Base-by-base conservation (phyloP, 1,140 invertebrate genomes). In the Pogonognathellus flavescens region DNA sequence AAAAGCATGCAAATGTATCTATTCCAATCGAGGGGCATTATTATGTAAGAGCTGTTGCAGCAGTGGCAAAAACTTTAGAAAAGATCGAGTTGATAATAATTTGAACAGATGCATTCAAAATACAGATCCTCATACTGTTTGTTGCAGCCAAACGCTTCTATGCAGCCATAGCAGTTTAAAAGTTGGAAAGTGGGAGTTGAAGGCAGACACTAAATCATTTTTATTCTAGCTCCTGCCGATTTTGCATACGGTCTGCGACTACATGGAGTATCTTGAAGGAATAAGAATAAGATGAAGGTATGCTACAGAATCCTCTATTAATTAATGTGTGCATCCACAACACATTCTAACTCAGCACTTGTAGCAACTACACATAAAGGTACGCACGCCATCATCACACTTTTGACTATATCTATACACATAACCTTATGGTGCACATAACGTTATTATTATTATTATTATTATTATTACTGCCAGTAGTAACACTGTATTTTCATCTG, bases 161-260 rank as follows among this genome's bases (percentile, higher is more conserved):
- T 25, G 25, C 25, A 66, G 62, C 62, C n/a, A n/a, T n/a, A n/a
- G n/a, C n/a, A n/a, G n/a, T 25, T 25, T n/a, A n/a, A n/a, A 66
- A 66, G 14, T 66, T 66, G 22, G 62, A 11, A 66, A 22, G 62
- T 66, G 62, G 62, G 62, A 66, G 62, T 20, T 25, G 62, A 66
- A 66, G 62, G 22, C 14, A 11, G 31, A 41, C 31, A 41, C 31
- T 25, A 66, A 66, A 66, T 66, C 62, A 66, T 66, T 66, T 66
- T 66, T 25, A 66, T 66, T 20, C 62, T 14, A 25, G 25, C 22
- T 66, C 22, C 20, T 66, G 62, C 20, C 62, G 62, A 66, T 66
- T 66, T 66, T 31, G 62, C 62, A 66, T 25, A 25, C 31, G 31
- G 31, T 41, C 31, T n/a, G n/a, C n/a, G n/a, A n/a, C 31, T 41